Percentiles rank a stretch among this genome's conserved stretches.
Evolutionary conservation across 1,140 invertebrate genomes (phyloP).

Genomic region (Notospermus geniculatus): DNA sequence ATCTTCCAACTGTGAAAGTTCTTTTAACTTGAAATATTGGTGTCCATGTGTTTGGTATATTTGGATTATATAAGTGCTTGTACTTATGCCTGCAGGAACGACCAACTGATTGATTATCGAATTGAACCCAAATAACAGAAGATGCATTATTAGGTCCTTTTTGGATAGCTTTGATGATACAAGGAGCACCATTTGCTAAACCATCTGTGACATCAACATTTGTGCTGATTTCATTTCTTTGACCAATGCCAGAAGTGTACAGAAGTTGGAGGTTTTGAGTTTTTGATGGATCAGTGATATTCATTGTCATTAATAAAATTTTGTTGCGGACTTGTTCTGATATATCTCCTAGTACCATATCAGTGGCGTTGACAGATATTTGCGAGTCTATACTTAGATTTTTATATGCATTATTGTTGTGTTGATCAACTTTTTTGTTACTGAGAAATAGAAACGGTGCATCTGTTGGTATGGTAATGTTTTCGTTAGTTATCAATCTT

Average conservation of each 20-base stretch:
- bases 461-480: too few relatives aligned
- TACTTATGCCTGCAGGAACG: not conserved
- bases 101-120: not conserved
- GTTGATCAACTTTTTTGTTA: too few relatives aligned
- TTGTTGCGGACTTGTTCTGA: too few relatives aligned
- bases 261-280: conserved; percentile 10
- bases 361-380: too few relatives aligned
- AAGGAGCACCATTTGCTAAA: not conserved
- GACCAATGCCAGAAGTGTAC: not conserved
- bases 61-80: not conserved
- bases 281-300: too few relatives aligned
- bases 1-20: not conserved
- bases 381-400: too few relatives aligned
- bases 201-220: not conserved
- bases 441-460: not conserved
- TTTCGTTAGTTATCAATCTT: too few relatives aligned
- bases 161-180: not conserved
- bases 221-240: not conserved
- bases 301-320: too few relatives aligned
- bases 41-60: not conserved
- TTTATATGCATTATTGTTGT: too few relatives aligned
- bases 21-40: not conserved
- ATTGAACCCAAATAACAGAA: not conserved
- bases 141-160: not conserved
- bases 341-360: too few relatives aligned